phyloP scores from a whole-genome alignment of 2,113 vertebrate genomes.

The Heteronetta atricapilla region DNA sequence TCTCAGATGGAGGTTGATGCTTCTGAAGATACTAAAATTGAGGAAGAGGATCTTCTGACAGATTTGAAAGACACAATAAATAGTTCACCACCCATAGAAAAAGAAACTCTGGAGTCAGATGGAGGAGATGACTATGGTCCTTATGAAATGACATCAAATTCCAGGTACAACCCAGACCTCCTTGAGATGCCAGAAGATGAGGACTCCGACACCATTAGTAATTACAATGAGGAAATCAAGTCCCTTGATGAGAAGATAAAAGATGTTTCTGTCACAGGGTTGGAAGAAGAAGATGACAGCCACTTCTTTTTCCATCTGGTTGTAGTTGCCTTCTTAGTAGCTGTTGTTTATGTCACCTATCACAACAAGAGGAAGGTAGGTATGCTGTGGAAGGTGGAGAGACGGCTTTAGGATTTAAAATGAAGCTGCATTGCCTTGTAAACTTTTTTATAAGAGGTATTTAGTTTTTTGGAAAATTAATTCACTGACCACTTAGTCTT shows the following conservation, averaged over 20 bases:
- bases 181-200: constrained; percentile 30
- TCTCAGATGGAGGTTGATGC: constrained; percentile 56
- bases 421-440: not conserved
- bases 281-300: constrained; percentile 86
- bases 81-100: constrained; percentile 62
- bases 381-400: not conserved
- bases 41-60: constrained; percentile 74
- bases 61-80: constrained; percentile 48
- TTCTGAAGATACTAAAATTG: constrained; percentile 70
- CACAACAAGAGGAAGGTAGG: constrained; percentile 98
- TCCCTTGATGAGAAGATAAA: constrained; percentile 60
- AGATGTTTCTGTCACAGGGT: constrained; percentile 67
- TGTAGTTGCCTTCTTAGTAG: constrained; percentile 90
- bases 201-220: constrained; percentile 25
- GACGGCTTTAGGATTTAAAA: not conserved
- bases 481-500: not conserved
- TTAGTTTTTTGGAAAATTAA: not conserved
- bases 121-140: constrained; percentile 64
- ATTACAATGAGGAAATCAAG: constrained; percentile 66
- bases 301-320: constrained; percentile 97
- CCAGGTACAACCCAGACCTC: constrained; percentile 55
- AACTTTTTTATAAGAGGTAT: not conserved
- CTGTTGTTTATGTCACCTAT: constrained; percentile 91
- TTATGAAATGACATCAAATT: constrained; percentile 56
- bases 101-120: constrained; percentile 65